phyloP scores from a whole-genome alignment of 1,140 invertebrate species.

The Solenopsis invicta region DNA sequence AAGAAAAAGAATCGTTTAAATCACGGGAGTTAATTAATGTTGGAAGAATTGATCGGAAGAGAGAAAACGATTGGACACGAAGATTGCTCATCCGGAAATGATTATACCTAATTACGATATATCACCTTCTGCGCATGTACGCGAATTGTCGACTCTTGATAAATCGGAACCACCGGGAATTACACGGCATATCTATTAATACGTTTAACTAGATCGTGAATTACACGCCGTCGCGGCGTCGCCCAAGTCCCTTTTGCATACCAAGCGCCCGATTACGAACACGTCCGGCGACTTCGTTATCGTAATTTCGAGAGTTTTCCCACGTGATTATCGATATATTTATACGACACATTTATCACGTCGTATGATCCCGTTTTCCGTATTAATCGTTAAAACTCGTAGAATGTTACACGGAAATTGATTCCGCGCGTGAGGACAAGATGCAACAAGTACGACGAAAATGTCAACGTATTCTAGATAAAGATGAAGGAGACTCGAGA shows the following conservation, averaged over 20 bases:
- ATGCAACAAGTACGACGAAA: not conserved
- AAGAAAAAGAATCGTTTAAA: not conserved
- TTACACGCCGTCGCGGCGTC: constrained; percentile 30
- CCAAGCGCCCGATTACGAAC: constrained; percentile 37
- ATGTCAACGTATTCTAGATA: not conserved
- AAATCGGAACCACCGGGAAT: constrained; percentile 43
- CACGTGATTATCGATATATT: constrained; percentile 56
- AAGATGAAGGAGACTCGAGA: not conserved
- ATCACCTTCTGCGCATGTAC: not conserved
- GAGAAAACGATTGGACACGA: not conserved
- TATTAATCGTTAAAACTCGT: constrained; percentile 28
- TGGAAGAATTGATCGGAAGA: not conserved
- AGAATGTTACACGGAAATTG: constrained; percentile 37
- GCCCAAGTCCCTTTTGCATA: constrained; percentile 32
- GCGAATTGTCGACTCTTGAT: constrained; percentile 36
- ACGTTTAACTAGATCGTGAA: constrained; percentile 60
- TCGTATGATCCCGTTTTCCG: constrained; percentile 7
- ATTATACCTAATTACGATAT: constrained; percentile 13
- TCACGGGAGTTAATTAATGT: not conserved
- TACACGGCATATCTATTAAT: constrained; percentile 45
- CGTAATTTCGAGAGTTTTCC: constrained; percentile 60
- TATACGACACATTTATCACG: constrained; percentile 37
- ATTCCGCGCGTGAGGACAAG: not conserved
- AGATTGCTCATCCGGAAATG: not conserved
- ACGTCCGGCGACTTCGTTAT: constrained; percentile 55